phyloP scores from a whole-genome alignment of 2,888 invertebrate genomes.

The Gastracanthus pulcherrimus region DNA sequence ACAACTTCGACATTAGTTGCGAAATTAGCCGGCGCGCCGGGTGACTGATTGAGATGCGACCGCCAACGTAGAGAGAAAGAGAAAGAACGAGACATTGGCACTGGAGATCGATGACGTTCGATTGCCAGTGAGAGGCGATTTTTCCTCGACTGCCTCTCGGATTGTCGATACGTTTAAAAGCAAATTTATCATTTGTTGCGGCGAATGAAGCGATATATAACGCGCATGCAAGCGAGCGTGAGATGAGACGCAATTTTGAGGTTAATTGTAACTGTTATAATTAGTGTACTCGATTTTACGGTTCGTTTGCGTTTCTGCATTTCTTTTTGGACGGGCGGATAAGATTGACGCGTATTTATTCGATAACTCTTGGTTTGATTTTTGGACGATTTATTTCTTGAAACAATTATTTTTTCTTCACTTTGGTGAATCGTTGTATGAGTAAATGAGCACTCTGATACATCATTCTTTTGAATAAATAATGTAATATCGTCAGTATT shows the following conservation, averaged over 20 bases:
- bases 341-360: neutral
- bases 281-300: neutral
- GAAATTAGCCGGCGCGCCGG: neutral
- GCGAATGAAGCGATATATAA: neutral
- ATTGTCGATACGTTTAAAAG: constrained; percentile 25
- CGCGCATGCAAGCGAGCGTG: neutral
- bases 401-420: no score
- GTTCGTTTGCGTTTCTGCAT: neutral
- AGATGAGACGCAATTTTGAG: constrained; percentile 15
- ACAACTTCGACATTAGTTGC: neutral
- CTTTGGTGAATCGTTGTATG: no score
- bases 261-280: constrained; percentile 14
- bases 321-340: neutral
- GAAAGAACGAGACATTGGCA: neutral
- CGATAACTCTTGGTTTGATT: no score
- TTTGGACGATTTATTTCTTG: no score
- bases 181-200: constrained; percentile 32
- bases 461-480: no score
- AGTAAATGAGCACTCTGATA: no score
- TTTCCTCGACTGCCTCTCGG: neutral
- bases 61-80: neutral
- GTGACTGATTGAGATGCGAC: constrained; percentile 19
- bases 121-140: constrained; percentile 18
- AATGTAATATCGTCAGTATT: no score
- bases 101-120: constrained; percentile 25